Conservation (phyloP, 2,797 vertebrate genomes). For the Sebastes glaucus region DNA sequence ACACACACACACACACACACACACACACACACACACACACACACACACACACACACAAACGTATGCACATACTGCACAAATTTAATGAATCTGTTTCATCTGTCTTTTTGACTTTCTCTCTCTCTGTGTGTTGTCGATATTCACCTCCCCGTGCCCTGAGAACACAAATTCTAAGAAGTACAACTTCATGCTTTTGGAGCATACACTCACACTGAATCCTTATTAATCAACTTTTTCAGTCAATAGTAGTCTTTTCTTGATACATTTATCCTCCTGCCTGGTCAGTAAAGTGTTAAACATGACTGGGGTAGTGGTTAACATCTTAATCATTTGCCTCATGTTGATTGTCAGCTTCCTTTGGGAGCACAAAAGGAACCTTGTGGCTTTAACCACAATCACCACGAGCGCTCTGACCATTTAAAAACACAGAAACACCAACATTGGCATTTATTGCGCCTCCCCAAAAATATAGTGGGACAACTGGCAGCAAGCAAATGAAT, state of each 20-base stretch:
- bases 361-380: constrained; percentile 24
- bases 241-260: not conserved
- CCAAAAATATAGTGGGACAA: constrained; percentile 52
- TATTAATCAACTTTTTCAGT: not conserved
- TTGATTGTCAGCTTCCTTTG: constrained; percentile 49
- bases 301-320: constrained; percentile 22
- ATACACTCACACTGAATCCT: not conserved
- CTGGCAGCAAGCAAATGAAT: constrained; percentile 56
- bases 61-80: constrained; percentile 11
- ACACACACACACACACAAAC: not conserved
- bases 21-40: not conserved
- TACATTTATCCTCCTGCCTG: not conserved
- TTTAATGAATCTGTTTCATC: constrained; percentile 66
- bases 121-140: constrained; percentile 30
- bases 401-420: constrained; percentile 17
- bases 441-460: constrained; percentile 34
- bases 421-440: constrained; percentile 51
- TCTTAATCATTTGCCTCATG: constrained; percentile 40
- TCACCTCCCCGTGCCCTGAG: constrained; percentile 35
- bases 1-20: not conserved
- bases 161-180: constrained; percentile 43
- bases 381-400: constrained; percentile 34
- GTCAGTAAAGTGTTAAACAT: constrained; percentile 42
- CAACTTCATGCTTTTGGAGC: constrained; percentile 29
- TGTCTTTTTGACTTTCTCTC: constrained; percentile 35